phyloP scores from a whole-genome alignment of 2,797 vertebrate genomes.

The Selene dorsalis region DNA sequence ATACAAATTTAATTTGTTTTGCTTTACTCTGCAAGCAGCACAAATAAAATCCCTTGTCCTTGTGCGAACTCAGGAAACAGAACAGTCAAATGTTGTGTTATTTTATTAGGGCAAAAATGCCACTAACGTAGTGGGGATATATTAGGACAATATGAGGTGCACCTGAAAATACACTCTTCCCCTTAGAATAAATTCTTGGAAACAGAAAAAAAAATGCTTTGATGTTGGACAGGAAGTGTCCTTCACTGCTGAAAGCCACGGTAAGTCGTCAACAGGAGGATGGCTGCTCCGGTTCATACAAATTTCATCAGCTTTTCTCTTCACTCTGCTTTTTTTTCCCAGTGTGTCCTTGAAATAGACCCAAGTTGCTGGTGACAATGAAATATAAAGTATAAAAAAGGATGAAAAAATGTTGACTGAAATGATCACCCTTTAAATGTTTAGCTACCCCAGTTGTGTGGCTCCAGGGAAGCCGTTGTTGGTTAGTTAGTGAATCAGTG shows the following conservation, averaged over 20 bases:
- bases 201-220: conserved; percentile 17
- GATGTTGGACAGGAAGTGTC: neutral
- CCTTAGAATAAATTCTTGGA: conserved; percentile 13
- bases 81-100: neutral
- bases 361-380: neutral
- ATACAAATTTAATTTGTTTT: conserved; percentile 15
- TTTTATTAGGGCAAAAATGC: conserved; percentile 3
- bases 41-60: conserved; percentile 15
- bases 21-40: neutral
- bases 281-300: conserved; percentile 11
- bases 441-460: neutral
- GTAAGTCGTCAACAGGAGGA: neutral
- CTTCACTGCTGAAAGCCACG: conserved; percentile 20
- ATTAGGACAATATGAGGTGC: neutral
- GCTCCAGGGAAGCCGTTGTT: neutral
- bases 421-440: neutral
- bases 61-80: conserved; percentile 4
- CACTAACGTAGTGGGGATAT: neutral
- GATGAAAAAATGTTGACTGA: neutral
- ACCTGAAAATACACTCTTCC: conserved; percentile 23
- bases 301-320: conserved; percentile 8
- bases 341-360: neutral
- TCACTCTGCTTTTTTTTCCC: neutral
- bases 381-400: neutral
- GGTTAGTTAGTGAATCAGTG: neutral